Evolutionary conservation across 2,797 vertebrate species (phyloP), one percentile per base, ranked within the genome.

Genomic region (Harpagifer antarcticus): DNA sequence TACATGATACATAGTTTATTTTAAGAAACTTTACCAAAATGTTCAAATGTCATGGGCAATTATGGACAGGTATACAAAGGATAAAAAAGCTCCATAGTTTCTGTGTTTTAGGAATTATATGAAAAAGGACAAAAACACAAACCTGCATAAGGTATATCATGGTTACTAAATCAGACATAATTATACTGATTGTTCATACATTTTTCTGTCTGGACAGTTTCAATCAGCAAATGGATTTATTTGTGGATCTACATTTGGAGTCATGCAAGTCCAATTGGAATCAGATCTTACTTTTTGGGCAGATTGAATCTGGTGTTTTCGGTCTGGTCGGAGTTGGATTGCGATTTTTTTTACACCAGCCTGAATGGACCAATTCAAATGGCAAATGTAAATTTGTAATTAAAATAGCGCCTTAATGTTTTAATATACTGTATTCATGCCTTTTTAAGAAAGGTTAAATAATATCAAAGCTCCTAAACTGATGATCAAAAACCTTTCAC

Each of bases 91-190:
- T 16, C 4, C 3, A 10, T 58, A 17, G 14, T 68, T 58, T 12
- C 66, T 54, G 37, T 66, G 52, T 67, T 54, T 54, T 23, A 37
- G 33, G 43, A 50, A 70, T 27, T 23, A 45, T n/a, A 44, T 2
- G 5, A 5, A 50, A 15, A 27, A 15, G 23, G 17, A 52, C 57
- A 61, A 20, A 53, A 31, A 44, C 7, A 44, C 27, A 54, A 19
- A 33, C 49, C 23, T 33, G 44, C 31, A 61, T 49, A 61, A 13
- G 14, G 17, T 23, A 52, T 52, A 15, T 37, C 48, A 67, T 37
- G 27, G 40, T 49, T 65, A 67, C 55, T 44, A 50, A 48, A 53
- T 49, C 6, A 64, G 49, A 33, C 15, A 45, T 59, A 64, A 72
- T 55, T 31, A 27, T 47, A 52, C 37, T 45, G 48, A 43, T 47